phyloP scores from a whole-genome alignment of 1,140 invertebrate species.

The Chironomus striatipennis region DNA sequence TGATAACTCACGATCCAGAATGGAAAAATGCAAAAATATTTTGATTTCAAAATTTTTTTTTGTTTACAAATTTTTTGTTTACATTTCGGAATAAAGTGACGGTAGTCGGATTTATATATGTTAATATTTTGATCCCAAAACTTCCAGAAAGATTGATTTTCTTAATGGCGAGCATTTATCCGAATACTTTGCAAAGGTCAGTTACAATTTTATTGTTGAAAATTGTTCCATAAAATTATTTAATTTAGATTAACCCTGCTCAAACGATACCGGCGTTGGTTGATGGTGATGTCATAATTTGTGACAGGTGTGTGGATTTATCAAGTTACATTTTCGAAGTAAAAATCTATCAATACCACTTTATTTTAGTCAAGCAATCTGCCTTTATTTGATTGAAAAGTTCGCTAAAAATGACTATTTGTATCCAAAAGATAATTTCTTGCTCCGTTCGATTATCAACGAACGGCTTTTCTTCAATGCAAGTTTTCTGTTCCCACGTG shows the following conservation, averaged over 20 bases:
- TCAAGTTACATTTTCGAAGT: too few species aligned
- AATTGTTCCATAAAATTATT: too few species aligned
- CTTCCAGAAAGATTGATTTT: neutral
- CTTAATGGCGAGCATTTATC: neutral
- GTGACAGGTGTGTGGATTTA: neutral
- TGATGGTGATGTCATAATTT: neutral
- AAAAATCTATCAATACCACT: too few species aligned
- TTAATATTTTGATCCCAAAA: neutral
- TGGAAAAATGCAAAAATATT: too few species aligned
- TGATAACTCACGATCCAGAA: too few species aligned
- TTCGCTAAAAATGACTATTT: conserved; percentile 47
- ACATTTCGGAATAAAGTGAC: too few species aligned
- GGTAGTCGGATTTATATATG: too few species aligned
- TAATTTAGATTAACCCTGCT: neutral
- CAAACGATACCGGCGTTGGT: neutral
- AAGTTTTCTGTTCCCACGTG: conserved; percentile 43
- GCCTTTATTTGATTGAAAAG: conserved; percentile 48
- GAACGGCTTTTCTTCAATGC: conserved; percentile 50
- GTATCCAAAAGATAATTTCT: conserved; percentile 47
- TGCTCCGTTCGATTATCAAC: conserved; percentile 46
- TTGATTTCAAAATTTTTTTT: too few species aligned
- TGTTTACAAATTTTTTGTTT: too few species aligned
- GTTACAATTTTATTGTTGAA: too few species aligned
- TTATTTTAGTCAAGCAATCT: conserved; percentile 50
- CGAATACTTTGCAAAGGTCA: neutral